Evolutionary conservation across 2,888 invertebrate species (phyloP).

Genomic region (Epirrhoe alternata): DNA sequence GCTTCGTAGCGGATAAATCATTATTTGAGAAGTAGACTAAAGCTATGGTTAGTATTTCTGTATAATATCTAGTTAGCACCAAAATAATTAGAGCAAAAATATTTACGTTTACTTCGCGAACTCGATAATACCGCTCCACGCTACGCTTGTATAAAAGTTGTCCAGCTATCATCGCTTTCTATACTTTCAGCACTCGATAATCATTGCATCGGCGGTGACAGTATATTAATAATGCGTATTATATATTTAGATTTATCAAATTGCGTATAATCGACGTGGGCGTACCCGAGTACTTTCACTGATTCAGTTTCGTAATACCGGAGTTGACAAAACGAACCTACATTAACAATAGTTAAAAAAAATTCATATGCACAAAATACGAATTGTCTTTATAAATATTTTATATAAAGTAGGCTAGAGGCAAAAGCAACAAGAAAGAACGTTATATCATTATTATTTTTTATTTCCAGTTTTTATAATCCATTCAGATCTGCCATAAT

Average conservation of each 20-base stretch:
- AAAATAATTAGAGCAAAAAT: neutral
- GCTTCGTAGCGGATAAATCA: neutral
- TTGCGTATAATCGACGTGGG: constrained; percentile 53
- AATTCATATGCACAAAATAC: neutral
- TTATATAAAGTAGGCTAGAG: too few relatives aligned
- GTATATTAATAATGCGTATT: constrained; percentile 55
- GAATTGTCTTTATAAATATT: too few relatives aligned
- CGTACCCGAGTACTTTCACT: constrained; percentile 57
- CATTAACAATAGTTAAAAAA: neutral
- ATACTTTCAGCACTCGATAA: constrained; percentile 46
- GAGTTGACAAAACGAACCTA: constrained; percentile 17
- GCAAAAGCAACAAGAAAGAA: neutral
- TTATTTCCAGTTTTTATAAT: constrained; percentile 28
- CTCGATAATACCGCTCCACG: constrained; percentile 3
- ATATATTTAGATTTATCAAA: constrained; percentile 57
- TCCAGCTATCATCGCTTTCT: constrained; percentile 52
- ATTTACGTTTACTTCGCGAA: too few relatives aligned
- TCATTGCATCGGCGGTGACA: constrained; percentile 45
- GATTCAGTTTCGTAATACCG: constrained; percentile 43
- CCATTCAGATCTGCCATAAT: constrained; percentile 38
- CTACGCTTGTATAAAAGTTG: constrained; percentile 10
- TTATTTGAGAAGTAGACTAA: neutral
- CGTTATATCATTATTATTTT: constrained; percentile 8
- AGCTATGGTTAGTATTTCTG: neutral
- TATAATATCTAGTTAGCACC: neutral